Base-by-base conservation (phyloP, 2,888 invertebrate genomes). In the Drosophila testacea region DNA sequence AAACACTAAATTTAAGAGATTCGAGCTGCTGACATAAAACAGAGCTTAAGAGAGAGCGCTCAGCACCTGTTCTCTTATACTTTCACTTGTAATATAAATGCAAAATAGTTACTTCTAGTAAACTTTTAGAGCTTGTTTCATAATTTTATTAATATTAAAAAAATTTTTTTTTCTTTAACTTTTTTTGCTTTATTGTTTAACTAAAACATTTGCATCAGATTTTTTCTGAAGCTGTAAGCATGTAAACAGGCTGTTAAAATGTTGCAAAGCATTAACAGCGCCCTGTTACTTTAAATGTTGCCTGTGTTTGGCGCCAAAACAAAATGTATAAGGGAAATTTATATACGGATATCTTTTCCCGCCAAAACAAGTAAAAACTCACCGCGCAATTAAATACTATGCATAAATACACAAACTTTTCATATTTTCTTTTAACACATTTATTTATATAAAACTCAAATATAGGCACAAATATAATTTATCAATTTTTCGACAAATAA, bases 321-420 rank as follows among this genome's bases (percentile, higher is more conserved):
- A 47, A 71, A 66, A 70, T 50, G 32, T 30, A 34, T 46, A 41
- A 13, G 42, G 55, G 42, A 56, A 41, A 59, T 57, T 57, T 51
- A 50, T 38, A 42, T 34, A 11, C 22, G 27, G 28, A 39, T 39
- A 16, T 51, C 57, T 61, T 66, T 83, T 83, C 60, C 76, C 86
- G 81, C 81, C 81, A 81, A 86, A 78, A 73, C 55, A 64, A 64
- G 34, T 6, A 46, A 44, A 46, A 50, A 85, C 83, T 88, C 82
- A 88, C 85, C 85, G 79, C 64, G 34, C 56, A 61, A 60, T 65
- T 54, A 28, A 44, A 47, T 61, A 48, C 44, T 67, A 50, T 44
- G 36, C 71, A 82, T 73, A 76, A 47, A 63, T 50, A 82, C 81
- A 81, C 34, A 82, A 50, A 67, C 44, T 46, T 69, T 54, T 6